Base-by-base conservation (phyloP, 1,140 invertebrate genomes). In the Stegodyphus mimosarum region DNA sequence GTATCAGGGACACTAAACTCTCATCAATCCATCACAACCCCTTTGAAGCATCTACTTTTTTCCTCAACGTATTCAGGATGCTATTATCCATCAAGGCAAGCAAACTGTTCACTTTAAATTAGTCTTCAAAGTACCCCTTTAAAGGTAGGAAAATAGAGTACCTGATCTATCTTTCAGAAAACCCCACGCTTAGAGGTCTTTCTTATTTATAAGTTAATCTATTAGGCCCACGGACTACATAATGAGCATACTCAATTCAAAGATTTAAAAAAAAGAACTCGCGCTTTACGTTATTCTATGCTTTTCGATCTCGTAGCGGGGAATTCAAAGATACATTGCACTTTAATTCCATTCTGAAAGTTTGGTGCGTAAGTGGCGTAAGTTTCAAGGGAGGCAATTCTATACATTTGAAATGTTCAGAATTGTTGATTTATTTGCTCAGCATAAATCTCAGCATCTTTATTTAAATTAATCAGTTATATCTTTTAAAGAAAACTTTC, bases 191-290 rank as follows among this genome's bases (percentile, higher is more conserved):
- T 60, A 15, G 33, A 69, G 33, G 67, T 69, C 64, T 78, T 78
- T 52, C n/a, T 78, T 78, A 78, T 78, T 78, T 69, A 69, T 78
- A 78, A 69, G 76, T 78, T 78, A 78, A 69, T 78, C 76, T 78
- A 78, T 78, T 78, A 78, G 66, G 5, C 15, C 4, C 33, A 33
- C 1, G 33, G 33, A 33, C 33, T 33, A 33, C 33, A 33, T 33
- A 33, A 33, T 33, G 33, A 33, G 33, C 33, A 33, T 33, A 33
- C 33, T 33, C 33, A 33, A 3, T 33, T 33, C 33, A 33, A 3
- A 1, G 33, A 33, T 33, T 33, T 33, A 33, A 33, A 33, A 33
- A 33, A 33, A 33, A 33, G 33, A 33, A 33, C 33, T 33, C 3
- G 33, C 33, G 33, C 33, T 33, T 33, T 33, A 33, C 33, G 33